Evolutionary conservation across 37 sponge, comb jelly and placozoan genomes (phyloP).

Genomic region (Axinella damicornis): DNA sequence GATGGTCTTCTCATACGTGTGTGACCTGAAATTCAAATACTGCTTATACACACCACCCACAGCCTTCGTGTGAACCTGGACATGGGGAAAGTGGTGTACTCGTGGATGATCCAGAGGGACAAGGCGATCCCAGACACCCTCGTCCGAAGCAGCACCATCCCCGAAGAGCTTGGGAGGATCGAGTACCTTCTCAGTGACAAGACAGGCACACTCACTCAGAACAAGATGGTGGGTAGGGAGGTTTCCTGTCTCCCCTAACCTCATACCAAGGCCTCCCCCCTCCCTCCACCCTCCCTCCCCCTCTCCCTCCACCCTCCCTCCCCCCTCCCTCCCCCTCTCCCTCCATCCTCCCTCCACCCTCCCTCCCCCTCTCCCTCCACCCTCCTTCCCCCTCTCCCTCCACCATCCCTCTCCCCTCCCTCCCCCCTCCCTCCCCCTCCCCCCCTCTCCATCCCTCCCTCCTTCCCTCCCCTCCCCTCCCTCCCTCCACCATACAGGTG

Average conservation of each 20-base stretch:
- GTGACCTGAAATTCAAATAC: too few species aligned
- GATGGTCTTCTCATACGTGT: too few species aligned
- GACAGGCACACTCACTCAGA: slow-evolving; percentile 95
- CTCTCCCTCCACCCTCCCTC: too few species aligned
- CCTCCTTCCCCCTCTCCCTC: too few species aligned
- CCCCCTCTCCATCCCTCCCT: too few species aligned
- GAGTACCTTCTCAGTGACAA: slow-evolving; percentile 92
- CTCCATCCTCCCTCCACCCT: too few species aligned
- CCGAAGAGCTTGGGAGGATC: slow-evolving; percentile 93
- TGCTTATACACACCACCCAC: too few species aligned
- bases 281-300: slow-evolving; percentile 13
- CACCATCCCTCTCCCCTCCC: too few species aligned
- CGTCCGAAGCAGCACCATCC: slow-evolving; percentile 93
- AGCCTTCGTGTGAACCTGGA: slow-evolving; percentile 95
- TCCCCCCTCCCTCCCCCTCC: too few species aligned
- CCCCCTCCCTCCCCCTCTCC: too few species aligned
- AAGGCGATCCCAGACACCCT: slow-evolving; percentile 86
- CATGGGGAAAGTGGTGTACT: slow-evolving; percentile 92
- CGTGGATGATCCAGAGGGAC: slow-evolving; percentile 90
- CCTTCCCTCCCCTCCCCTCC: too few species aligned
- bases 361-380: too few species aligned
- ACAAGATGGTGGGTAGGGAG: slow-evolving; percentile 85
- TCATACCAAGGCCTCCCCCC: not conserved
- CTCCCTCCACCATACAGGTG: slow-evolving; percentile 76
- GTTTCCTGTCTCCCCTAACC: not conserved